Base-by-base conservation (phyloP, 2,888 invertebrate species). In the Plebejus argus region DNA sequence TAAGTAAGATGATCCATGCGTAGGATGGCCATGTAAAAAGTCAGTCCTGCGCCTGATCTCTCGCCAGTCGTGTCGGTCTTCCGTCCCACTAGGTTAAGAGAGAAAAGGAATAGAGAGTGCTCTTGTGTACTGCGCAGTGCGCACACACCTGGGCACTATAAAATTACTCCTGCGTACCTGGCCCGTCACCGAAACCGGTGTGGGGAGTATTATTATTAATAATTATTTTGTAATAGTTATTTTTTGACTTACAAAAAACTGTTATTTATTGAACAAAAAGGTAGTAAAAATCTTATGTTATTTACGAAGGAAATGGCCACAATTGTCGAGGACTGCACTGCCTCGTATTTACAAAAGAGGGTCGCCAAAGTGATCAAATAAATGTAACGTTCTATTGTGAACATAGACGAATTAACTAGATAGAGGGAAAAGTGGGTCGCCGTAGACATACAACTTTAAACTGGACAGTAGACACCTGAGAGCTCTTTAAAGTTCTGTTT, bases 341-440 rank as follows among this genome's bases (percentile, higher is more conserved):
- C 23, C 53, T 74, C 45, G 1, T 49, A 74, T 74, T 74, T 49
- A 74, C 74, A 28, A 74, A 53, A 28, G 49, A 53, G 53, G 74
- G 49, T 53, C 74, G 23, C 20, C 39, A 12, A 71, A 35, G 71
- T n/a, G 71, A 74, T 49, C 45, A 74, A 74, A 74, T 74, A 74
- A 53, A 74, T 49, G 28, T 53, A 28, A 49, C 53, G 74, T 49
- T 74, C 49, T 53, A 72, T 72, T 72, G 72, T 72, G 72, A 20
- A 45, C 72, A 20, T 53, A 74, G 20, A 39, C n/a, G 45, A 45
- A 23, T 28, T 74, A 53, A 74, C 15, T 49, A 53, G 53, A 49
- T 28, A 23, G 74, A 53, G 39, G 20, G 5, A 39, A 74, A 53
- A n/a, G 45, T 39, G 72, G 45, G 72, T 72, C 72, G 39, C 45